Percentiles rank a stretch among this genome's conserved stretches.
Evolutionary conservation across 2,113 vertebrate genomes (phyloP).

Genomic region (Ornithorhynchus anatinus): DNA sequence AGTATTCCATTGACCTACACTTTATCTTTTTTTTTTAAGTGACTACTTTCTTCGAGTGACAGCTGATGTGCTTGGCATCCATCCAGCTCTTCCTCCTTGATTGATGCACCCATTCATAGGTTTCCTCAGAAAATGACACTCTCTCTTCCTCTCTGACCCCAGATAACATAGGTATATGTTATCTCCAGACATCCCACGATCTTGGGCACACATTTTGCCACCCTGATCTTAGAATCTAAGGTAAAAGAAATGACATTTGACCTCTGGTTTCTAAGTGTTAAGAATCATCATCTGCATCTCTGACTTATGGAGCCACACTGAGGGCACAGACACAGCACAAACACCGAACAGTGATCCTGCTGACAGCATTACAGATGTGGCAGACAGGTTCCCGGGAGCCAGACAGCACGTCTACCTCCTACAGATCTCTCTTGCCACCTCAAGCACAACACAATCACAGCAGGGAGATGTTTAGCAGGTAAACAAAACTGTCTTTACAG

Average conservation of each 20-base stretch:
- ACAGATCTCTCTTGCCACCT: neutral
- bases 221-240: neutral
- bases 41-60: neutral
- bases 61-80: neutral
- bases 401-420: neutral
- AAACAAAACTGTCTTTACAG: neutral
- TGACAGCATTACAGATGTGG: neutral
- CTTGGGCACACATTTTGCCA: neutral
- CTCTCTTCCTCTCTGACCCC: neutral
- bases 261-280: neutral
- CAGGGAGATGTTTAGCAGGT: neutral
- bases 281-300: neutral
- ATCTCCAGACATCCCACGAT: rapidly evolving
- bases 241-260: neutral
- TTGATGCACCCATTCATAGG: neutral
- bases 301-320: neutral
- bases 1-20: neutral
- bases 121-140: neutral
- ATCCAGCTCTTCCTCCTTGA: neutral
- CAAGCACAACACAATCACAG: neutral
- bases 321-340: neutral
- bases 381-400: neutral
- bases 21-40: neutral
- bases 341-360: neutral
- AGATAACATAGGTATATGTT: neutral